Conservation (phyloP, 2,888 invertebrate genomes). For the Macrophya annulata region DNA sequence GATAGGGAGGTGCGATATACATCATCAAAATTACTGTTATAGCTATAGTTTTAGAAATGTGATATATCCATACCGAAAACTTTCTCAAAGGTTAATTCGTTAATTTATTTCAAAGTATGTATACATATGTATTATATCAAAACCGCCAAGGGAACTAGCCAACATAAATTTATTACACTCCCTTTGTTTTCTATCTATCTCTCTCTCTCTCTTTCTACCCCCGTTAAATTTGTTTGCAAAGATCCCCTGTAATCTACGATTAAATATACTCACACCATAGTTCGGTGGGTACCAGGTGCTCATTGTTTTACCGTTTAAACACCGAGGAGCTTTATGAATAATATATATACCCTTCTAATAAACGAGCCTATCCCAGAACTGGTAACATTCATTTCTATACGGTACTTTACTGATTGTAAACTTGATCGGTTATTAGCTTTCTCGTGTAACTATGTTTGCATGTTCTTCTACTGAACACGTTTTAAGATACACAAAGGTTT, state of each 20-base stretch:
- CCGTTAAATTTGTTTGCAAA: slow-evolving; percentile 38
- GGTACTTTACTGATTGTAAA: background rate
- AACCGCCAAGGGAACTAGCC: background rate
- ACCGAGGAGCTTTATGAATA: slow-evolving; percentile 47
- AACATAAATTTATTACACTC: background rate
- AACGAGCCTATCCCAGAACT: slow-evolving; percentile 27
- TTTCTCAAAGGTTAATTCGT: slow-evolving; percentile 3
- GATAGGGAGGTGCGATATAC: background rate
- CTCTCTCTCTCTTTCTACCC: slow-evolving; percentile 4
- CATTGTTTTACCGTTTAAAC: slow-evolving; percentile 51
- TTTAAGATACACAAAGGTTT: background rate
- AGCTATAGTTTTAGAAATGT: background rate
- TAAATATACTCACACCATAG: slow-evolving; percentile 37
- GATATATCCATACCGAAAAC: background rate
- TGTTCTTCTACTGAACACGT: background rate
- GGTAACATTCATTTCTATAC: background rate
- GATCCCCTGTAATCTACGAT: slow-evolving; percentile 48
- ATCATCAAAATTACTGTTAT: background rate
- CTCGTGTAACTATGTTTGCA: too few relatives aligned
- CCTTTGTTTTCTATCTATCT: background rate
- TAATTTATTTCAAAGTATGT: background rate
- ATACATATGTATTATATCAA: background rate
- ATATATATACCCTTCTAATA: slow-evolving; percentile 27
- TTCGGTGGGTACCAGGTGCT: slow-evolving; percentile 37
- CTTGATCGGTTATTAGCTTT: background rate